Conservation (phyloP, 2,888 invertebrate genomes). For the Apotomis betuletana region DNA sequence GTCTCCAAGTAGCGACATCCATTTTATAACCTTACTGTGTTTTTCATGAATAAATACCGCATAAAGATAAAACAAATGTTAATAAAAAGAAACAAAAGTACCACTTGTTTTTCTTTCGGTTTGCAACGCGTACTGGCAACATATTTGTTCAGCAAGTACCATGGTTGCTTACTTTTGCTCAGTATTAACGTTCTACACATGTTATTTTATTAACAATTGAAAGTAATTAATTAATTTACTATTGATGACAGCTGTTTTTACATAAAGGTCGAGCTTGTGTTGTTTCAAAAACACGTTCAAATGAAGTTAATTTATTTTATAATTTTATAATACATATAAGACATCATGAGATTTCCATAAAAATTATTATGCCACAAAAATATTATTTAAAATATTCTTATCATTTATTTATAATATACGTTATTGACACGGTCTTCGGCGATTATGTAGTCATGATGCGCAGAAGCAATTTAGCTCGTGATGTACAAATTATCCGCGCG, state of each 20-base stretch:
- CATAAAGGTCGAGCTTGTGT: background rate
- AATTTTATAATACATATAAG: too few species aligned
- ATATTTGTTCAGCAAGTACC: conserved; percentile 17
- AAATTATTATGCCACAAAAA: too few species aligned
- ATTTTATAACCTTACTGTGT: conserved; percentile 37
- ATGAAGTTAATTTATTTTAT: too few species aligned
- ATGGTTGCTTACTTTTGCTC: background rate
- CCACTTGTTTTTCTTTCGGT: conserved; percentile 22
- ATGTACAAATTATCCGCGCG: too few species aligned
- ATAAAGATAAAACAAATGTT: conserved; percentile 19
- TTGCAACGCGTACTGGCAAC: conserved; percentile 2
- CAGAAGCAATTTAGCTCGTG: too few species aligned
- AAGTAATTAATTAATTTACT: conserved; percentile 8
- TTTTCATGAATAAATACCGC: conserved; percentile 28
- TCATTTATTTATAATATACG: too few species aligned
- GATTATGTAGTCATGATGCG: too few species aligned
- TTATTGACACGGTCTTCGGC: too few species aligned
- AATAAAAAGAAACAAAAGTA: conserved; percentile 22
- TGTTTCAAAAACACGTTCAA: background rate
- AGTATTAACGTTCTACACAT: background rate
- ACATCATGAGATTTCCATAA: too few species aligned
- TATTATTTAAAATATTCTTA: too few species aligned
- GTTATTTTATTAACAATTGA: background rate
- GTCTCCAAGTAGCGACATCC: background rate
- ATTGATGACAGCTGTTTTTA: conserved; percentile 16